Base-by-base conservation (phyloP, 1,140 invertebrate genomes). In the Formica exsecta region DNA sequence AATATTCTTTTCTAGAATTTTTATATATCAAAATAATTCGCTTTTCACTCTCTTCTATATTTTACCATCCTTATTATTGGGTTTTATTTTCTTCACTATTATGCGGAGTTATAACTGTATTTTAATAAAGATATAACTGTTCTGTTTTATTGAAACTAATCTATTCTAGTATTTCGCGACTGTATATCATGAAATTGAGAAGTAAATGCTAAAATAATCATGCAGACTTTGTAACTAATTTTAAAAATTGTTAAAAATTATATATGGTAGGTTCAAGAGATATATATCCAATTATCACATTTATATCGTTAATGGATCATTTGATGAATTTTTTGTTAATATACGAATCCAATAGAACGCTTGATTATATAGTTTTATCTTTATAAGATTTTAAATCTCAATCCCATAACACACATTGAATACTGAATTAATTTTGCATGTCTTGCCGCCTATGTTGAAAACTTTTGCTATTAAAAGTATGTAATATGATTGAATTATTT, bases 111-210 rank as follows among this genome's bases (percentile, higher is more conserved):
- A 32, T 32, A 32, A 32, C 32, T 32, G 1, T 22, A 61, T 38
- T 59, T 59, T 25, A 25, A 62, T 79, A 51, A 65, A 54, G 22
- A 19, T 65, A 4, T 16, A 0, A 79, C 16, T n/a, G 29, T 44
- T 77, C 29, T 32, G 29, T 79, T 77, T 64, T 62, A 76, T 5
- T 44, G 51, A 62, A 62, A 3, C 8, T 44, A 29, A 38, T 51
- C 29, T 48, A 38, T 79, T 65, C 51, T 65, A 79, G 36, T 51
- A 79, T 22, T 22, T 51, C 1, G 1, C 2, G 48, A 19, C 13
- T 51, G 48, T 51, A 22, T 44, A 48, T 51, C n/a, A 19, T 61
- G 7, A 77, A 48, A 48, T 32, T 48, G 7, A 9, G 7, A 66
- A 25, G 48, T 54, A 65, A 54, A 3, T 25, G 16, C 3, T 32